Percentiles rank a stretch among this genome's conserved stretches.
phyloP scores from a whole-genome alignment of 1,140 invertebrate genomes.

The Leptinotarsa lineolata region DNA sequence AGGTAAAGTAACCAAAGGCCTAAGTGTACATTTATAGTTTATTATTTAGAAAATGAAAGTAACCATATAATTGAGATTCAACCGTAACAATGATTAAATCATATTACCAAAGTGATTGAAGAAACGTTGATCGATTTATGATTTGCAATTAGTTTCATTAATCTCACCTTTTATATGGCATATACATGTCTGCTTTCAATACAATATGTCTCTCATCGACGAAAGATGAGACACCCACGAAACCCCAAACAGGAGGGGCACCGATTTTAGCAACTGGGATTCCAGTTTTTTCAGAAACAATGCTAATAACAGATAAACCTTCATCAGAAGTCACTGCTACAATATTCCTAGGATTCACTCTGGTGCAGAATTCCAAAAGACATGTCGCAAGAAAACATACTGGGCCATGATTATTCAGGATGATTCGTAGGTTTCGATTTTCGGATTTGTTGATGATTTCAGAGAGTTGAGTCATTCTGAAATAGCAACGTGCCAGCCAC shows the following conservation, averaged over 20 bases:
- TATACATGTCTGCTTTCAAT: slow-evolving; percentile 56
- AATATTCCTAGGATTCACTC: slow-evolving; percentile 56
- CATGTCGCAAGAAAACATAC: slow-evolving; percentile 59
- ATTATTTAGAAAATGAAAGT: too few relatives aligned
- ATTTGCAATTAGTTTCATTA: too few relatives aligned
- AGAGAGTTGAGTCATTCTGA: slow-evolving; percentile 34
- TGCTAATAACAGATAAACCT: slow-evolving; percentile 54
- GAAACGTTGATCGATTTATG: too few relatives aligned
- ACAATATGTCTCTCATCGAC: slow-evolving; percentile 58
- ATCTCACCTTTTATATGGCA: slow-evolving; percentile 52
- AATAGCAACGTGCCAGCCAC: slow-evolving; percentile 39
- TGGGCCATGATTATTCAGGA: slow-evolving; percentile 58
- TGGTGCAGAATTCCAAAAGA: slow-evolving; percentile 53
- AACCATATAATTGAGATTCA: too few relatives aligned
- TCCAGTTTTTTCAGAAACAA: slow-evolving; percentile 54
- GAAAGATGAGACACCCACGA: slow-evolving; percentile 59
- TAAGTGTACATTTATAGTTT: too few relatives aligned
- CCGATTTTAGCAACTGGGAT: slow-evolving; percentile 56
- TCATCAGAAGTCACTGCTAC: slow-evolving; percentile 59
- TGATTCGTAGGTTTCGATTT: slow-evolving; percentile 52
- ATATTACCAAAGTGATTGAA: too few relatives aligned
- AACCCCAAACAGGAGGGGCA: slow-evolving; percentile 63
- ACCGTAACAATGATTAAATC: too few relatives aligned
- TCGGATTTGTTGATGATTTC: slow-evolving; percentile 57
- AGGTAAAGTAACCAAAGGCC: too few relatives aligned